These are phyloP conservation scores for Drosophila pegasa DNA, from an alignment of 2,888 invertebrate species.

Conservation along the genomic window DNA sequence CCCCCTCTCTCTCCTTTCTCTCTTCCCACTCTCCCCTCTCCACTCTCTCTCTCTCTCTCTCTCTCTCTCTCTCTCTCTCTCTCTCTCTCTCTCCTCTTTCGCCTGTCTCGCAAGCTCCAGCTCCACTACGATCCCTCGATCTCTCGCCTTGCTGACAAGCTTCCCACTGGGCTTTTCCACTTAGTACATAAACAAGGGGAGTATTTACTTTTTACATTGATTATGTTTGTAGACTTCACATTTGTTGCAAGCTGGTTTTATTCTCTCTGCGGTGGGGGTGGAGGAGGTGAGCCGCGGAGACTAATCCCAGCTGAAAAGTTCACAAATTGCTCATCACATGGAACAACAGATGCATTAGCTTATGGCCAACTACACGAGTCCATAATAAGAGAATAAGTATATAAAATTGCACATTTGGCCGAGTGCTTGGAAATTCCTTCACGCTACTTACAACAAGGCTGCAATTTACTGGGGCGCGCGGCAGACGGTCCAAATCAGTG, in stretches of 20 bases:
- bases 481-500: constrained; percentile 35
- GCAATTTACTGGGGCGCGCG: constrained; percentile 55
- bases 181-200: not conserved
- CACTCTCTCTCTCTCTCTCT: not conserved
- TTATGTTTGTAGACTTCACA: constrained; percentile 1
- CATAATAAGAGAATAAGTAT: not conserved
- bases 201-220: not conserved
- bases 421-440: constrained; percentile 44
- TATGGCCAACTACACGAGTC: constrained; percentile 13
- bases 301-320: constrained; percentile 10
- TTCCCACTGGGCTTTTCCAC: constrained; percentile 3
- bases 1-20: too few relatives aligned
- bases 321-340: constrained; percentile 23
- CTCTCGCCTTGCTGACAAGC: constrained; percentile 5
- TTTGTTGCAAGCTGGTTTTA: constrained; percentile 1
- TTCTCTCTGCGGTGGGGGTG: not conserved
- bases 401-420: constrained; percentile 28
- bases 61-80: not conserved
- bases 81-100: not conserved
- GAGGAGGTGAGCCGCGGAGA: not conserved
- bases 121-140: not conserved
- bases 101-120: constrained; percentile 19
- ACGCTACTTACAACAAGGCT: constrained; percentile 31
- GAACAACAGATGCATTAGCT: constrained; percentile 16
- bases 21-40: too few relatives aligned